Evolutionary conservation across 2,888 invertebrate genomes (phyloP).

Genomic region (Chrysotoxum bicinctum): DNA sequence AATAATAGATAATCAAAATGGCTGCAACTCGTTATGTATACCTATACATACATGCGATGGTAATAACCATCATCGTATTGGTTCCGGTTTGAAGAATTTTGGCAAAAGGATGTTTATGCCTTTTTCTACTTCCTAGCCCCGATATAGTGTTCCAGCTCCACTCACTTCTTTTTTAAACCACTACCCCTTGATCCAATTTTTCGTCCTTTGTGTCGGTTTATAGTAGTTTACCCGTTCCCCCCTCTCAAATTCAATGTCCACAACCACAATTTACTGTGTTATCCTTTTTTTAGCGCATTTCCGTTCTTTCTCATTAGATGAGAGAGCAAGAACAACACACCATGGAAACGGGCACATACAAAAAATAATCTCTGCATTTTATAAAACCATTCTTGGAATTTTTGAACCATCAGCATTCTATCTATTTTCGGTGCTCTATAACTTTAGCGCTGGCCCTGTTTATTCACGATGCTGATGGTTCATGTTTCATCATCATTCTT

Average conservation of each 20-base stretch:
- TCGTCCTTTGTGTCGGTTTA: conserved; percentile 22
- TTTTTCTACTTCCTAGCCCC: conserved; percentile 3
- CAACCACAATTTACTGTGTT: conserved; percentile 35
- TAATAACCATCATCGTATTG: conserved; percentile 63
- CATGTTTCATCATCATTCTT: conserved; percentile 29
- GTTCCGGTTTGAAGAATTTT: conserved; percentile 53
- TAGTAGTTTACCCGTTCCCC: background rate
- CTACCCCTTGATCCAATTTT: conserved; percentile 19
- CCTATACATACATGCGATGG: conserved; percentile 17
- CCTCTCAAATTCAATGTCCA: background rate
- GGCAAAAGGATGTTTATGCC: conserved; percentile 12
- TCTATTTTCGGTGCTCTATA: conserved; percentile 3
- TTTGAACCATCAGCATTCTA: conserved; percentile 29
- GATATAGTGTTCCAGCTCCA: background rate
- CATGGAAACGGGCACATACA: background rate
- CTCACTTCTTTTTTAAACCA: background rate
- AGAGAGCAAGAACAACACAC: background rate
- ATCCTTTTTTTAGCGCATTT: conserved; percentile 3
- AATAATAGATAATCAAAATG: conserved; percentile 54
- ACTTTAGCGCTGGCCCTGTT: background rate
- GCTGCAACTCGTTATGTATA: conserved; percentile 13
- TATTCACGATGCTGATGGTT: background rate
- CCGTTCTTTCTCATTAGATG: conserved; percentile 43
- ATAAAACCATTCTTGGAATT: conserved; percentile 33
- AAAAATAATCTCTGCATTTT: conserved; percentile 42